Percentiles rank a stretch among this genome's conserved stretches.
Evolutionary conservation across 2,888 invertebrate species (phyloP).

Genomic region (Marasmarcha lunaedactyla): DNA sequence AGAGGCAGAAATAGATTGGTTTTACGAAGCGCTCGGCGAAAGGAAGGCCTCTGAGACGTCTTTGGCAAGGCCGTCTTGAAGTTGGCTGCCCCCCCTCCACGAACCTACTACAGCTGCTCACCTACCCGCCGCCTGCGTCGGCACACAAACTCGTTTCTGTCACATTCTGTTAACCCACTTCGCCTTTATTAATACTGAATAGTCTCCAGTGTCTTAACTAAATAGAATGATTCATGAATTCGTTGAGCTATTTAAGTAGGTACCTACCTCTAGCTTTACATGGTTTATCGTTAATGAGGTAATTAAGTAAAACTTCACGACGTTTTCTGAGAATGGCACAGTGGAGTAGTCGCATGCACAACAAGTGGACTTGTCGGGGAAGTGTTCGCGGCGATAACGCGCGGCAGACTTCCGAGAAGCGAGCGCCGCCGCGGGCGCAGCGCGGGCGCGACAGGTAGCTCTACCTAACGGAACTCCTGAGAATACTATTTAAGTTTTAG

Average conservation of each 20-base stretch:
- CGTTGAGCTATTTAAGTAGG: too few relatives aligned
- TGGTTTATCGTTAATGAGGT: slow-evolving; percentile 17
- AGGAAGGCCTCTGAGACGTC: slow-evolving; percentile 40
- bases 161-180: slow-evolving; percentile 2
- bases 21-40: slow-evolving; percentile 27
- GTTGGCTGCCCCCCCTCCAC: slow-evolving; percentile 20
- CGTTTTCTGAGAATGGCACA: slow-evolving; percentile 41
- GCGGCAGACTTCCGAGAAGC: slow-evolving; percentile 61
- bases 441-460: slow-evolving; percentile 51
- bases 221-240: slow-evolving; percentile 3
- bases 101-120: slow-evolving; percentile 6
- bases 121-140: slow-evolving; percentile 1
- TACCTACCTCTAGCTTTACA: slow-evolving; percentile 1
- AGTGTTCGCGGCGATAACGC: slow-evolving; percentile 60
- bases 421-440: slow-evolving; percentile 25
- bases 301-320: slow-evolving; percentile 37
- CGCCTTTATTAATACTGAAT: neutral
- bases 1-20: too few relatives aligned
- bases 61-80: slow-evolving; percentile 43
- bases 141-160: slow-evolving; percentile 7
- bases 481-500: slow-evolving; percentile 52
- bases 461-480: slow-evolving; percentile 54
- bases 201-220: neutral
- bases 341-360: slow-evolving; percentile 40
- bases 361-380: slow-evolving; percentile 53